Evolutionary conservation across 2,113 vertebrate species (phyloP), one percentile per base, ranked within the genome.

Genomic region (Lipophrys pholis): DNA sequence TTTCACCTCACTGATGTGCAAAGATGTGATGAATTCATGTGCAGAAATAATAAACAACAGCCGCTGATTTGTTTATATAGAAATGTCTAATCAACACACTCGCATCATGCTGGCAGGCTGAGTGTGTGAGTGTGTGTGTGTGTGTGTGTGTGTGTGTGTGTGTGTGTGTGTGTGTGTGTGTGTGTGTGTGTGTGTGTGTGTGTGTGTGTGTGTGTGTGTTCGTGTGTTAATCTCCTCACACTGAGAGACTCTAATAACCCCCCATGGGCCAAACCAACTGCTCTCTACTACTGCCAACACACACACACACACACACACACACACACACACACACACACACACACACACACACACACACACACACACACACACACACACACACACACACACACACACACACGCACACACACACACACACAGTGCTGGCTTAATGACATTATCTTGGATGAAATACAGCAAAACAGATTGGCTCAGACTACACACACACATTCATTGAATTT

Each of bases 361-460:
- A 55, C 56, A 63, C 51, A 79, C 66, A 75, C 73, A 39, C 40
- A 71, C 40, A 67, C 72, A 72, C 58, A 60, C 11, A 75, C 45
- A 48, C 45, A 75, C 73, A 75, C 72, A 66, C 40, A 66, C 72
- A 80, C 54, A 53, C 69, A 72, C 55, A 68, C 64, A 57, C 66
- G 73, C 69, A 80, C 50, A 68, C 54, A 78, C 72, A 74, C 71
- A 73, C 39, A 69, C 71, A 80, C 57, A 59, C 10, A 76, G 69
- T 82, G 81, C 82, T 92, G 91, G 90, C 91, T 87, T 92, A 92
- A 92, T 93, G 88, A 91, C 90, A 92, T 92, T 93, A 90, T 78
- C 80, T 89, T 93, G 90, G 91, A 91, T 90, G 88, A 91, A 88
- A 87, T 89, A 91, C 89, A 90, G 70, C 73, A 71, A 90, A 92